Evolutionary conservation across 2,888 invertebrate species (phyloP), one percentile per base, ranked within the genome.

Genomic region (Pasiphila rectangulata): DNA sequence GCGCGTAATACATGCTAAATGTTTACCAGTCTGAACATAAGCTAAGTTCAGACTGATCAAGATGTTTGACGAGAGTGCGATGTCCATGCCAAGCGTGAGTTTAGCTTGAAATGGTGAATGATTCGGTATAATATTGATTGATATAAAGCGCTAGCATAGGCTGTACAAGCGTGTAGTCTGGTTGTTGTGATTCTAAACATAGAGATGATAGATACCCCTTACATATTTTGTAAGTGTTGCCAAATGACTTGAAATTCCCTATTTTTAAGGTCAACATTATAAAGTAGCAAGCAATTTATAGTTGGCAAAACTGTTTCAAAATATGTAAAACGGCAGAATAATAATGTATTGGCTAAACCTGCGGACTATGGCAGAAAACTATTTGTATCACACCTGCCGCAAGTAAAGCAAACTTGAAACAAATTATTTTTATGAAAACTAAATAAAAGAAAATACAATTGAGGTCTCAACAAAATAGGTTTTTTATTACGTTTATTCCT

Each of bases 121-220:
- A 41, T 46, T 30, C 19, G 41, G 34, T 47, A 44, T 48, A 15
- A 30, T 17, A 9, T 30, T 32, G 30, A 17, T 4, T 29, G 16
- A n/a, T 19, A 17, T 13, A 32, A 63, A 63, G 57, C 51, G 56
- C 51, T 63, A 69, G 70, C 69, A 34, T 40, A 67, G 64, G 64
- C 65, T 63, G 62, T 68, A 59, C 59, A 75, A 79, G 78, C 75
- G 64, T 63, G 68, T 66, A 24, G 49, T 46, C 55, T 61, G 59
- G 50, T 52, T 48, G 20, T 37, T 23, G 48, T 51, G 47, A 53
- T 21, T n/a, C n/a, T 25, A 12, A 42, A 39, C 21, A 44, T 30
- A 2, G 17, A 44, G 24, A 44, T 37, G 27, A 29, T 39, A 40
- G 13, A 24, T 32, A 39, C 27, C 32, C 19, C 16, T n/a, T 2